phyloP scores from a whole-genome alignment of 2,797 vertebrate genomes.

The Borostomias antarcticus region DNA sequence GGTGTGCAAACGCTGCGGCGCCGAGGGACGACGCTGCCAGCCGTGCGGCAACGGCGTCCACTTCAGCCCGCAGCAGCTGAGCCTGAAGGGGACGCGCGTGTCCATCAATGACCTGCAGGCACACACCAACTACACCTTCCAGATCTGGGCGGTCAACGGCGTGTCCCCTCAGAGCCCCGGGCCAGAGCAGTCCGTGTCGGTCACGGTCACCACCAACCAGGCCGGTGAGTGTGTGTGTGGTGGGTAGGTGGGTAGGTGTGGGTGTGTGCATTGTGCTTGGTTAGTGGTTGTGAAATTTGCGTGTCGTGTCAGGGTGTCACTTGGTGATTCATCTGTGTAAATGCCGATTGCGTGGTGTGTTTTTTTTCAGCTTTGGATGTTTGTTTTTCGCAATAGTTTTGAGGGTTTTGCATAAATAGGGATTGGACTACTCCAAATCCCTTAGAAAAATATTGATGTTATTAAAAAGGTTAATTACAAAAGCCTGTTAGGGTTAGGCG shows the following conservation, averaged over 20 bases:
- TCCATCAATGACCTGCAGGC: slow-evolving; percentile 96
- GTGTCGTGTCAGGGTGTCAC: not conserved
- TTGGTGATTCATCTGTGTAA: slow-evolving; percentile 32
- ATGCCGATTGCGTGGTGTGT: not conserved
- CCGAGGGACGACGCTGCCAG: slow-evolving; percentile 83
- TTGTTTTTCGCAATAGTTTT: slow-evolving; percentile 62
- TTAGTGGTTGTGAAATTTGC: slow-evolving; percentile 6
- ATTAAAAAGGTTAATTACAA: slow-evolving; percentile 61
- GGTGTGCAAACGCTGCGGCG: slow-evolving; percentile 90
- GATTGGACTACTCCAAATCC: slow-evolving; percentile 11
- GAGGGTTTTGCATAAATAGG: slow-evolving; percentile 65
- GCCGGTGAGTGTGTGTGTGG: slow-evolving; percentile 78
- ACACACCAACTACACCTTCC: slow-evolving; percentile 98
- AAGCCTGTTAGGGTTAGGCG: slow-evolving; percentile 33
- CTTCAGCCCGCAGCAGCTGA: slow-evolving; percentile 91
- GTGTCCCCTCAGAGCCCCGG: slow-evolving; percentile 92
- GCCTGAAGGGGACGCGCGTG: slow-evolving; percentile 86
- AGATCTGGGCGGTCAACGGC: slow-evolving; percentile 95
- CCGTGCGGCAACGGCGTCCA: slow-evolving; percentile 91
- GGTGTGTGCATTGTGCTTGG: slow-evolving; percentile 8
- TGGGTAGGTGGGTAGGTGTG: not conserved
- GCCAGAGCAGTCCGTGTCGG: slow-evolving; percentile 90
- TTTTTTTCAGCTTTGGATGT: slow-evolving; percentile 44
- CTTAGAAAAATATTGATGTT: slow-evolving; percentile 59
- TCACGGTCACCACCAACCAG: slow-evolving; percentile 97